Conservation (phyloP, 2,888 invertebrate species). For the Hypolimnas misippus region DNA sequence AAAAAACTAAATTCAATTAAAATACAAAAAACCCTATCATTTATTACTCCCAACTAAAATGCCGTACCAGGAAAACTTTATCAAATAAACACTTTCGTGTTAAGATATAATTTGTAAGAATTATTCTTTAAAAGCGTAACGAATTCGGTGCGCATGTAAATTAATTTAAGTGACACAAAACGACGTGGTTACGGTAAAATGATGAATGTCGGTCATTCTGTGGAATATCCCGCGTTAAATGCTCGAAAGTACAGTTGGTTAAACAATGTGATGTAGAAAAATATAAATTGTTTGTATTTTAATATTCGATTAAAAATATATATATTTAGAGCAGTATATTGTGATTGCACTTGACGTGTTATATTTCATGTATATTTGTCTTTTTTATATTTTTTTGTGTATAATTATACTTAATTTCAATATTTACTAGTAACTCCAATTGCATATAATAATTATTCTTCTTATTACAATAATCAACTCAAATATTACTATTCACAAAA, state of each 20-base stretch:
- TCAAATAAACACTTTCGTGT: conserved; percentile 13
- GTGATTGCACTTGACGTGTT: no score
- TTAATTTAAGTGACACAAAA: conserved; percentile 29
- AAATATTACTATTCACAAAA: no score
- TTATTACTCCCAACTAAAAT: not conserved
- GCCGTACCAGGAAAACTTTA: conserved; percentile 3
- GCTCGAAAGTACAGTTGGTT: conserved; percentile 12
- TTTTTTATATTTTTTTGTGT: no score
- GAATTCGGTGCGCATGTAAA: conserved; percentile 21
- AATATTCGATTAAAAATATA: no score
- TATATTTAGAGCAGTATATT: no score
- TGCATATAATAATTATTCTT: no score
- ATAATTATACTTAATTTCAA: no score
- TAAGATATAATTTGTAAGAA: conserved; percentile 23
- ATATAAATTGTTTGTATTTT: not conserved
- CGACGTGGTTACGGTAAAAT: conserved; percentile 30
- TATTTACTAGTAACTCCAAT: no score
- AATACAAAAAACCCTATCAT: not conserved
- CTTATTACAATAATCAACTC: no score
- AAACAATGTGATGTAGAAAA: not conserved
- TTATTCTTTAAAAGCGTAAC: conserved; percentile 16
- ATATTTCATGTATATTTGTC: no score
- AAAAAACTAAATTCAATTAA: not conserved
- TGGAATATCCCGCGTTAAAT: conserved; percentile 14
- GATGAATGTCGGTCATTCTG: conserved; percentile 12